Evolutionary conservation across 1,140 invertebrate genomes (phyloP).

Genomic region (Theocolax elegans): DNA sequence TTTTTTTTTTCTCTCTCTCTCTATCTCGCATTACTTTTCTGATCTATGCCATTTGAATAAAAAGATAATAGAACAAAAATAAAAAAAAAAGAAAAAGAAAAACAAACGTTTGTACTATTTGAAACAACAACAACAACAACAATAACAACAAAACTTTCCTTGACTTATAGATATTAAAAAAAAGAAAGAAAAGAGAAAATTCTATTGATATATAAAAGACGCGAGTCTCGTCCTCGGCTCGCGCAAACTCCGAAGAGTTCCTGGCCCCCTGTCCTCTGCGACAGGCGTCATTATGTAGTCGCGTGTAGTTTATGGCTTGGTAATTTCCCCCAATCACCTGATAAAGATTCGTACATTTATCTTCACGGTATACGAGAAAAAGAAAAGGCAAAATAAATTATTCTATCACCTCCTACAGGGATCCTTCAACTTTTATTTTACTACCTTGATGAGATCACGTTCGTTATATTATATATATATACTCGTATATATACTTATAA

Average conservation of each 20-base stretch:
- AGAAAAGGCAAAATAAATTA: slow-evolving; percentile 26
- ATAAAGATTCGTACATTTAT: slow-evolving; percentile 30
- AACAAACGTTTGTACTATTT: too few relatives aligned
- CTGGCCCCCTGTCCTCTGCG: slow-evolving; percentile 51
- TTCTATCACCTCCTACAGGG: slow-evolving; percentile 28
- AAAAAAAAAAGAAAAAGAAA: too few relatives aligned
- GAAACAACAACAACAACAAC: too few relatives aligned
- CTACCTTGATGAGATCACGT: slow-evolving; percentile 39
- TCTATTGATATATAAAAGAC: too few relatives aligned
- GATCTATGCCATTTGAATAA: slow-evolving; percentile 1
- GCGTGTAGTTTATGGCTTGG: slow-evolving; percentile 43
- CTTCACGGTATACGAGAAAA: slow-evolving; percentile 19
- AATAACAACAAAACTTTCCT: too few relatives aligned
- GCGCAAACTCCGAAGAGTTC: slow-evolving; percentile 57
- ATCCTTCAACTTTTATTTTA: slow-evolving; percentile 24
- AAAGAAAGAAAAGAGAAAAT: not conserved
- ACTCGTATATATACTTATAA: too few relatives aligned
- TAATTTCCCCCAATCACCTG: slow-evolving; percentile 38
- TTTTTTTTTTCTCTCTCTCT: slow-evolving; percentile 9
- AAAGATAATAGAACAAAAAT: too few relatives aligned
- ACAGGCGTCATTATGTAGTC: slow-evolving; percentile 51
- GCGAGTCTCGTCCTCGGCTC: slow-evolving; percentile 53
- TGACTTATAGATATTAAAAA: not conserved
- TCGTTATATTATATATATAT: slow-evolving; percentile 4
- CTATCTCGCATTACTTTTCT: slow-evolving; percentile 22